phyloP scores from a whole-genome alignment of 1,140 invertebrate species.

The Stegodyphus dumicola region DNA sequence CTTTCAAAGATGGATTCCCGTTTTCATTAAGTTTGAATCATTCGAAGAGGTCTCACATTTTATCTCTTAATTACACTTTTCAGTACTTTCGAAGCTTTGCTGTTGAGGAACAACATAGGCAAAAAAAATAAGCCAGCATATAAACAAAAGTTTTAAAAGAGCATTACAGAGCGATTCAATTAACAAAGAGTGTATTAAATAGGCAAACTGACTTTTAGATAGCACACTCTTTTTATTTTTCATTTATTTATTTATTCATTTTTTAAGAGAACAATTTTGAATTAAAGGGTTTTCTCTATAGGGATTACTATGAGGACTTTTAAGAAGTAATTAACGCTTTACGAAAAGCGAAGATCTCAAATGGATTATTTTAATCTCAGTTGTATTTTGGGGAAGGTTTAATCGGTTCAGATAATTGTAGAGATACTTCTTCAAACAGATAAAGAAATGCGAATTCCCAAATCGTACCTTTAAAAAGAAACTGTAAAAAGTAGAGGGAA shows the following conservation, averaged over 20 bases:
- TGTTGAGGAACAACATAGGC: slow-evolving; percentile 8
- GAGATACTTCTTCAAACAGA: no score
- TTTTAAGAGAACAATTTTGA: slow-evolving; percentile 17
- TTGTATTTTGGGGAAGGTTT: slow-evolving; percentile 25
- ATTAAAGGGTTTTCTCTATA: slow-evolving; percentile 44
- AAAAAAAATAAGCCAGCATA: slow-evolving; percentile 2
- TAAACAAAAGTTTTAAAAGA: slow-evolving; percentile 53
- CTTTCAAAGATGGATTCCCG: neutral
- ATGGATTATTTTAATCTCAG: slow-evolving; percentile 53
- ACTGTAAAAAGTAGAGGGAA: no score
- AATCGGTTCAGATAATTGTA: neutral
- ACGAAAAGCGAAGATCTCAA: slow-evolving; percentile 15
- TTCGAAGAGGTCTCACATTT: slow-evolving; percentile 39
- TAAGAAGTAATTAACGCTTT: slow-evolving; percentile 48
- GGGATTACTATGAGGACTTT: slow-evolving; percentile 42
- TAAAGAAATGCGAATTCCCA: no score
- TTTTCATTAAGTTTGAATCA: slow-evolving; percentile 51
- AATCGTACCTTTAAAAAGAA: no score
- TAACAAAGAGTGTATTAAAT: slow-evolving; percentile 56
- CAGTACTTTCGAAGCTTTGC: neutral
- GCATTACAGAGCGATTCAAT: slow-evolving; percentile 50
- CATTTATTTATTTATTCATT: neutral
- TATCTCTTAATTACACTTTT: slow-evolving; percentile 53
- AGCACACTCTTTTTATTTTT: no score
- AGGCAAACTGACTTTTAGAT: slow-evolving; percentile 30